Percentiles rank a stretch among this genome's conserved stretches.
Evolutionary conservation across 2,113 vertebrate species (phyloP).

Genomic region (Conger conger): DNA sequence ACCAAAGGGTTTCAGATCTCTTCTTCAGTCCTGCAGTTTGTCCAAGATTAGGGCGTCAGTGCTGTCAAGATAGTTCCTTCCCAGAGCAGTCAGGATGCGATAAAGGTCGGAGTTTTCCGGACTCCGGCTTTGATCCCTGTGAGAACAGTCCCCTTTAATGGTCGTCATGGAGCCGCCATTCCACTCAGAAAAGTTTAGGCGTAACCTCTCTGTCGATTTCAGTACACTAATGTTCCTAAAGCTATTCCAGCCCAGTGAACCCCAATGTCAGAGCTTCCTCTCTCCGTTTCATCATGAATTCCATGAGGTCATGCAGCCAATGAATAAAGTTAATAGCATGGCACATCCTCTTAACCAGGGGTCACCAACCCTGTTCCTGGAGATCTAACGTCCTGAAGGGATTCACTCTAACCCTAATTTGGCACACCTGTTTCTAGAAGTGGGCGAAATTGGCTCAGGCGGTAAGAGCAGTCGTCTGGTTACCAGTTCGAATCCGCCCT

Average conservation of each 20-base stretch:
- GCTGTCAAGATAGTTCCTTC: neutral
- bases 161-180: neutral
- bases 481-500: too few species aligned
- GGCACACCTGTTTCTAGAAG: too few species aligned
- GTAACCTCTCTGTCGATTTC: neutral
- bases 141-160: neutral
- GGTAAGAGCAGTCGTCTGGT: too few species aligned
- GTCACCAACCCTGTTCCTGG: too few species aligned
- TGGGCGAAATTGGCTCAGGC: too few species aligned
- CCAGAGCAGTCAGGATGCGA: neutral
- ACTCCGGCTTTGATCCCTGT: neutral
- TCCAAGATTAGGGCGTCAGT: too few species aligned
- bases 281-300: too few species aligned
- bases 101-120: neutral
- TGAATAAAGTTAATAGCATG: too few species aligned
- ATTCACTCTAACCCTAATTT: too few species aligned
- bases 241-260: neutral
- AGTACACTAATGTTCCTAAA: neutral
- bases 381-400: too few species aligned
- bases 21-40: neutral
- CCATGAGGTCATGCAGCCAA: too few species aligned
- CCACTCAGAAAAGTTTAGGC: neutral
- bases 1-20: neutral
- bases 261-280: neutral
- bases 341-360: too few species aligned